Evolutionary conservation across 2,113 vertebrate species (phyloP), one percentile per base, ranked within the genome.

Genomic region (Otolemur garnettii): DNA sequence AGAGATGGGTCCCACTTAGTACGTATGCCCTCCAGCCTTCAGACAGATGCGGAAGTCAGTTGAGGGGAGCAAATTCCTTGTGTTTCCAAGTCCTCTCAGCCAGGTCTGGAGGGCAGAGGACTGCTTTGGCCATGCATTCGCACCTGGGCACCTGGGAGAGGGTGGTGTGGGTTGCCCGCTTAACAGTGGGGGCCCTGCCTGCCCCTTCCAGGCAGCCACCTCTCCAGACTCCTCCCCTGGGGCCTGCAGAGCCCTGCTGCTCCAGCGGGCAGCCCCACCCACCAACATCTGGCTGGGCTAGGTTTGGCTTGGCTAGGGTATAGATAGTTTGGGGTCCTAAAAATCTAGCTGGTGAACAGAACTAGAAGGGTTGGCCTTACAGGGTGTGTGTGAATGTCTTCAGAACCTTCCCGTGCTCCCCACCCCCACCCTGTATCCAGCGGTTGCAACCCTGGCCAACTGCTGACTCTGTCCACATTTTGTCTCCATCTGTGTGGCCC

Each of bases 251-350:
- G 30, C 57, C 62, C 89, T 78, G 69, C 55, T 68, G 62, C 35
- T 92, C 93, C 55, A 89, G 87, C 22, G 64, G 71, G 53, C 78
- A 93, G 92, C 79, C 74, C 82, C 90, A 82, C 60, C 84, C 84
- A 93, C 66, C 87, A 85, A 96, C 92, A 95, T 92, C 93, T 95
- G 30, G 24, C 93, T 95, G 30, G 28, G n/a, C 19, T 85, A 83
- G 79, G 91, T 59, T 55, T 69, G 69, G 69, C 57, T 80, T 68
- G 87, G 85, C 30, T 64, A 64, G 55, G 68, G 66, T 12, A 17
- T 60, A 45, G 50, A 64, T 59, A 79, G 77, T 78, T 19, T 71
- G 69, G 53, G 26, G 11, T 88, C 69, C 85, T 92, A 60, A 91
- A 85, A 85, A 87, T 35, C 68, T 82, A 50, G 69, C 26, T 53